Percentiles rank a stretch among this genome's conserved stretches.
Evolutionary conservation across 2,797 vertebrate genomes (phyloP).

Genomic region (Protonibea diacanthus): DNA sequence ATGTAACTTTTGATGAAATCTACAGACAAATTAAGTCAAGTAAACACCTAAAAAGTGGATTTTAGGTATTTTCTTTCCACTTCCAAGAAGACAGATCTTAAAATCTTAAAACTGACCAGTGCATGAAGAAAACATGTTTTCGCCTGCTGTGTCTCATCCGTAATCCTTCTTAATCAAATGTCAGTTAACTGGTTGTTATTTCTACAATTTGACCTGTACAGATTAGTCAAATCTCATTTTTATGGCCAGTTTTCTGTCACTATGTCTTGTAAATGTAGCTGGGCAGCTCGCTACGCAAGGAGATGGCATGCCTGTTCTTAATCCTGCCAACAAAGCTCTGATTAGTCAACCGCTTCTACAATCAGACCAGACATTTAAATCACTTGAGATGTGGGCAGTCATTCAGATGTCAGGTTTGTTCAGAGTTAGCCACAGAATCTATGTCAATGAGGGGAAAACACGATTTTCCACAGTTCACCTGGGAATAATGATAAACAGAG

Average conservation of each 20-base stretch:
- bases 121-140: no score
- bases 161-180: not conserved
- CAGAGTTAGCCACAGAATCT: not conserved
- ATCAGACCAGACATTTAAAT: not conserved
- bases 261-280: not conserved
- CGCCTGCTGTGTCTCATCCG: no score
- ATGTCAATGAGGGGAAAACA: not conserved
- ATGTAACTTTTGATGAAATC: no score
- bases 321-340: not conserved
- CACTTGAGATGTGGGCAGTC: not conserved
- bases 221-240: not conserved
- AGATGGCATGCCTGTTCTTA: not conserved
- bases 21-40: no score
- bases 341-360: not conserved
- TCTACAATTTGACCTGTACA: not conserved
- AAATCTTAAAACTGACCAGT: no score
- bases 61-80: no score
- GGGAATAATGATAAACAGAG: conserved; percentile 10
- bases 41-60: no score
- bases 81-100: no score
- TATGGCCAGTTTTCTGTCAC: not conserved
- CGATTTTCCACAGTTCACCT: not conserved
- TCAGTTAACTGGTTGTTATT: not conserved
- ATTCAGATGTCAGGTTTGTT: not conserved
- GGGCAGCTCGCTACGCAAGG: no score